Conservation (phyloP, 2,113 vertebrate genomes). For the Laticauda colubrina region DNA sequence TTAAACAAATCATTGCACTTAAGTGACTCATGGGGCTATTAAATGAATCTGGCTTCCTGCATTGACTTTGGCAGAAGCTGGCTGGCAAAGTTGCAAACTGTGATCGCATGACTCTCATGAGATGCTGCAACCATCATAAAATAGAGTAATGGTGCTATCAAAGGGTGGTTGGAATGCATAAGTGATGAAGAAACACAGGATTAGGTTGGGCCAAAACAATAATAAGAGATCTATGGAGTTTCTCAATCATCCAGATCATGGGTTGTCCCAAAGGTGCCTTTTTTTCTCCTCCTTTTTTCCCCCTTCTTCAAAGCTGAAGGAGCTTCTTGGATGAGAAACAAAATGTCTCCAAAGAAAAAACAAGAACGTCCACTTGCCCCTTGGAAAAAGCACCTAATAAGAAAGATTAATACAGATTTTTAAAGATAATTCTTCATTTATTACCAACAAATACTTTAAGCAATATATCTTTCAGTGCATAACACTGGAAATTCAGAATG, state of each 20-base stretch:
- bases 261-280: too few species aligned
- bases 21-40: background rate
- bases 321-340: too few species aligned
- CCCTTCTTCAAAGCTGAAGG: too few species aligned
- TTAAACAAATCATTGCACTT: background rate
- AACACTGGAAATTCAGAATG: background rate
- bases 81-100: background rate
- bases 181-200: background rate
- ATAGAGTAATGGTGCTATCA: background rate
- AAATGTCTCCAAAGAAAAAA: too few species aligned
- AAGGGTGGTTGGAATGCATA: background rate
- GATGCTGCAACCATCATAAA: background rate
- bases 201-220: background rate
- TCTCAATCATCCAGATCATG: too few species aligned
- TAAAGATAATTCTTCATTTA: background rate
- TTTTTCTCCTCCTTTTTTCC: too few species aligned
- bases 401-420: background rate
- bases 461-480: background rate
- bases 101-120: background rate
- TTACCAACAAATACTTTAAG: background rate
- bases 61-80: background rate
- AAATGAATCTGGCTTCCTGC: background rate
- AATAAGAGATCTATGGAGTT: background rate
- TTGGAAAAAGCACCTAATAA: background rate
- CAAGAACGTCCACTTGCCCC: too few species aligned